These are phyloP conservation scores for Pentamera pediparva DNA, from an alignment of 53 echinoderm and acorn worm genomes.

Conservation along the genomic window DNA sequence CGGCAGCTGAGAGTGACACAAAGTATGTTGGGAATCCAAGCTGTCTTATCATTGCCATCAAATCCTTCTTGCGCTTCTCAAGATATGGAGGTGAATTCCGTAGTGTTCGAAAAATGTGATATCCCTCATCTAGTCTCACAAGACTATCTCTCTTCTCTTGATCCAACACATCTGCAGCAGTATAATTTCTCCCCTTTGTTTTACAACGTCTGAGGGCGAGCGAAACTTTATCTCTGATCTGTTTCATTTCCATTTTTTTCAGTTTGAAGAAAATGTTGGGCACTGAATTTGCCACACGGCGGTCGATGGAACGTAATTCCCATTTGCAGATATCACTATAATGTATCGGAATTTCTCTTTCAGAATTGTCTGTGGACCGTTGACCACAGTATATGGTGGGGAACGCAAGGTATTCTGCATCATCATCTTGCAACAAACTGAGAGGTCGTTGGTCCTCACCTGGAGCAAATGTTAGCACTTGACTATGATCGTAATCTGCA, in stretches of 20 bases:
- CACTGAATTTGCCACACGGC: constrained; percentile 29
- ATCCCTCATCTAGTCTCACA: constrained; percentile 36
- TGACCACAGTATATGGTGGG: constrained; percentile 45
- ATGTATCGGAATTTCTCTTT: not conserved
- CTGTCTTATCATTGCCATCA: constrained; percentile 47
- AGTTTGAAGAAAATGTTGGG: constrained; percentile 44
- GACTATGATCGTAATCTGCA: constrained; percentile 9
- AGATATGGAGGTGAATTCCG: constrained; percentile 45
- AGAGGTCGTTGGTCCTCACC: constrained; percentile 37
- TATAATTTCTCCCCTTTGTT: constrained; percentile 15
- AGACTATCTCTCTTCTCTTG: not conserved
- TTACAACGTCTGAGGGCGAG: constrained; percentile 32
- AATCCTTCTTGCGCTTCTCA: constrained; percentile 37
- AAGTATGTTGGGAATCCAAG: constrained; percentile 45
- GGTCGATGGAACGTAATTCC: constrained; percentile 23
- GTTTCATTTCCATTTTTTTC: constrained; percentile 29
- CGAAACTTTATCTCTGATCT: not conserved
- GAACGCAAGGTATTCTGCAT: constrained; percentile 48
- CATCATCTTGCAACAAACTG: constrained; percentile 28
- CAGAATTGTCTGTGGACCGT: not conserved
- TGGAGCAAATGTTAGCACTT: constrained; percentile 29
- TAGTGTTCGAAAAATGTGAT: constrained; percentile 16
- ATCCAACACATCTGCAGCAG: constrained; percentile 8
- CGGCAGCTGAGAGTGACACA: constrained; percentile 35
- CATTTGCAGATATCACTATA: constrained; percentile 38